These are phyloP conservation scores for Rhinopomastus cyanomelas DNA, from an alignment of 2,113 vertebrate genomes.

Conservation along the genomic window DNA sequence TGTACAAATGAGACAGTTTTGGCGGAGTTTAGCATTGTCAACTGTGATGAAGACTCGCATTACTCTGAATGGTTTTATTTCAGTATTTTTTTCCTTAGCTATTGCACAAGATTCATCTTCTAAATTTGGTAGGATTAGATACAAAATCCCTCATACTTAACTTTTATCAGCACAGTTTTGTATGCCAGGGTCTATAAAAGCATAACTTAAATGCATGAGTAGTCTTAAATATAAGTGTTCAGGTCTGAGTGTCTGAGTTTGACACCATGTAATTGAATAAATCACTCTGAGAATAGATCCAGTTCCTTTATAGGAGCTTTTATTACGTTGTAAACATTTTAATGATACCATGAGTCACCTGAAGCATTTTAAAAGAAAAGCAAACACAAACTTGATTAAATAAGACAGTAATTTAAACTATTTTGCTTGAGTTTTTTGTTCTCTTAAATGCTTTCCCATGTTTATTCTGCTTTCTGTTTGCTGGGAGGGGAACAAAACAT, in stretches of 20 bases:
- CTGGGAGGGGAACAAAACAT: background rate
- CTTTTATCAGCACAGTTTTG: background rate
- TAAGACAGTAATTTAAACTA: background rate
- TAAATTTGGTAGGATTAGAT: background rate
- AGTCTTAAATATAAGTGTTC: background rate
- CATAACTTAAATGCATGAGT: background rate
- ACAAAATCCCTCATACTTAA: background rate
- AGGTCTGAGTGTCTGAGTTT: background rate
- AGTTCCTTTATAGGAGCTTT: background rate
- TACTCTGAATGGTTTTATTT: background rate
- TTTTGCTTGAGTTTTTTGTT: background rate
- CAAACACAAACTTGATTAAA: background rate
- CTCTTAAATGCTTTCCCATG: background rate
- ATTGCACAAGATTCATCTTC: background rate
- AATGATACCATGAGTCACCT: background rate
- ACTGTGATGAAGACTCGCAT: background rate
- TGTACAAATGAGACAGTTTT: background rate
- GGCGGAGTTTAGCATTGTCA: background rate
- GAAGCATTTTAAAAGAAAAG: background rate
- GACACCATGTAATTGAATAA: background rate
- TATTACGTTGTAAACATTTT: background rate
- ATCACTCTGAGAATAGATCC: background rate
- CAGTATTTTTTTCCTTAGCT: background rate
- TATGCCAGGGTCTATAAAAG: background rate
- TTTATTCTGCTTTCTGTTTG: background rate